A percentile compares a stretch with the other conserved stretches of the same genome.
Evolutionary conservation across 2,113 vertebrate genomes (phyloP).

Genomic region (Erythrolamprus reginae): DNA sequence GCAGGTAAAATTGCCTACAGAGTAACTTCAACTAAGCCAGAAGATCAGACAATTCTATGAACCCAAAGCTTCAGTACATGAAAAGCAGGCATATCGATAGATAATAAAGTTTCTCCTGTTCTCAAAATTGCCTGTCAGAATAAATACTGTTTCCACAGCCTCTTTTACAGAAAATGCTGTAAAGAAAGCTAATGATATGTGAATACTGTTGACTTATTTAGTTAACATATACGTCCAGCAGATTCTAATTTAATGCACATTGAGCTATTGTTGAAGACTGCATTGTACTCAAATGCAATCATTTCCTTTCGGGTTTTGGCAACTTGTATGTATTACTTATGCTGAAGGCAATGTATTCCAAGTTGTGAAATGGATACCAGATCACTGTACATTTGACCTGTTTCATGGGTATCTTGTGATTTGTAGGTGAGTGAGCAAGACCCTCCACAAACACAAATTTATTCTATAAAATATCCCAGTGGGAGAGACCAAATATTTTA

Average conservation of each 20-base stretch:
- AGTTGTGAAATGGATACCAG: conserved; percentile 66
- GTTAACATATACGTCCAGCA: conserved; percentile 59
- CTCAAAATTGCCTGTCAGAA: neutral
- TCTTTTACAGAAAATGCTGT: neutral
- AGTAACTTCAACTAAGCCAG: neutral
- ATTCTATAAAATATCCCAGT: conserved; percentile 30
- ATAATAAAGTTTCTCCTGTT: neutral
- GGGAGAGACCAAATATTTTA: conserved; percentile 40
- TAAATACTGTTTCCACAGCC: neutral
- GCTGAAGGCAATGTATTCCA: conserved; percentile 65
- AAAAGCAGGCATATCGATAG: neutral
- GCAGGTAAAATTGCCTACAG: neutral
- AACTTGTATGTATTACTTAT: conserved; percentile 71
- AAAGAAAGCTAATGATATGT: conserved; percentile 51
- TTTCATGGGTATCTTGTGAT: conserved; percentile 58
- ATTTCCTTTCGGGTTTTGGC: conserved; percentile 78
- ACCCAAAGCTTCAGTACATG: neutral
- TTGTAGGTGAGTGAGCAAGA: conserved; percentile 63
- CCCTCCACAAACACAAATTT: conserved; percentile 57
- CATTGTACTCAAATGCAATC: conserved; percentile 81
- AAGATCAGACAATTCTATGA: neutral
- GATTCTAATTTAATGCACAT: conserved; percentile 78
- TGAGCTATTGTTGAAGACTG: conserved; percentile 74
- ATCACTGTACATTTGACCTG: conserved; percentile 63
- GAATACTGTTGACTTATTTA: conserved; percentile 52